These are phyloP conservation scores for Drosophila micromelanica DNA, from an alignment of 1,140 invertebrate genomes.

Conservation along the genomic window DNA sequence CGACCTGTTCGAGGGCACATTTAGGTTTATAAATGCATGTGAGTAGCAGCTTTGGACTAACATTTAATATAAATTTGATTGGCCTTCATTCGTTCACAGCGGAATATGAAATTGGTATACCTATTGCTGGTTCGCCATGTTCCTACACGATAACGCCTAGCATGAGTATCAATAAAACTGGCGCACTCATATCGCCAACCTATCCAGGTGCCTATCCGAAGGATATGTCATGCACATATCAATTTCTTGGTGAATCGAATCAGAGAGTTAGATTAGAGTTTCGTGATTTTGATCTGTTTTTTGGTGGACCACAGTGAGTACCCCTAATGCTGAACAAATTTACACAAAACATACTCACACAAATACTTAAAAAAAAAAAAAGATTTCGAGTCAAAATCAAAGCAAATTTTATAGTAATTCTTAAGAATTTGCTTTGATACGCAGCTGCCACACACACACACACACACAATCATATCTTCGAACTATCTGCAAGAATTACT, in stretches of 20 bases:
- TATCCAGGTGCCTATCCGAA: slow-evolving; percentile 99
- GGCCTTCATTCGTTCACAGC: slow-evolving; percentile 85
- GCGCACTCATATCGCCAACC: slow-evolving; percentile 96
- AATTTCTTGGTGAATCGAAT: slow-evolving; percentile 94
- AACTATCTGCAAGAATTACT: slow-evolving; percentile 33
- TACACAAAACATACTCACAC: slow-evolving; percentile 16
- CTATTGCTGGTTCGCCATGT: slow-evolving; percentile 91
- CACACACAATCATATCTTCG: slow-evolving; percentile 23
- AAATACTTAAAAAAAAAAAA: background rate
- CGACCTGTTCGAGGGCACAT: slow-evolving; percentile 93
- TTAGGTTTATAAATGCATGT: slow-evolving; percentile 97
- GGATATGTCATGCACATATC: slow-evolving; percentile 95
- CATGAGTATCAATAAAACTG: slow-evolving; percentile 91
- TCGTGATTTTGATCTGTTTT: slow-evolving; percentile 99
- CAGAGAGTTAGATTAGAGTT: slow-evolving; percentile 98
- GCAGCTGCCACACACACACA: slow-evolving; percentile 53
- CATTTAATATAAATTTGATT: no score
- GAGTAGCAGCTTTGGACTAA: slow-evolving; percentile 85
- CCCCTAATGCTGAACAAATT: slow-evolving; percentile 72
- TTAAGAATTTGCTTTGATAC: slow-evolving; percentile 57
- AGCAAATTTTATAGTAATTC: slow-evolving; percentile 48
- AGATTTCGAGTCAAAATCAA: slow-evolving; percentile 63
- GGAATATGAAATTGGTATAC: slow-evolving; percentile 96
- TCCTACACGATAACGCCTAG: slow-evolving; percentile 92
- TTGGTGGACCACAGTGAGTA: slow-evolving; percentile 98